Percentiles rank a stretch among this genome's conserved stretches.
Evolutionary conservation across 2,797 vertebrate genomes (phyloP).

Genomic region (Macropus fuliginosus): DNA sequence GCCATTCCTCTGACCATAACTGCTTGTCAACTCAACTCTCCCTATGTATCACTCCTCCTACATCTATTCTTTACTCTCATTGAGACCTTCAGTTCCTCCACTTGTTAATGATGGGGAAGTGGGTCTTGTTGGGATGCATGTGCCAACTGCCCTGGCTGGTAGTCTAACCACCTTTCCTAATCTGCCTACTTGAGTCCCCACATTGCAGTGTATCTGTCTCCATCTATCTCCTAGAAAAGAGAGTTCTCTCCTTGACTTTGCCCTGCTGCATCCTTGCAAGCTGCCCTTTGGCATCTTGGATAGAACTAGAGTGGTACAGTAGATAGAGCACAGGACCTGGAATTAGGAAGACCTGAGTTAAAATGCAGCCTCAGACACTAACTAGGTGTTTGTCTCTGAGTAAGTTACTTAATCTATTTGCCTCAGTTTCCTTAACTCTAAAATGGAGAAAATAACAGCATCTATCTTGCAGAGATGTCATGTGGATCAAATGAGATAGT

Average conservation of each 20-base stretch:
- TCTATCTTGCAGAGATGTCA: neutral
- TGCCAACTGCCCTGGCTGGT: neutral
- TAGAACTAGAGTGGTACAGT: neutral
- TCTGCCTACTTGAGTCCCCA: neutral
- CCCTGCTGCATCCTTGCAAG: neutral
- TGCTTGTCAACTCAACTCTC: neutral
- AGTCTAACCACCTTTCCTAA: neutral
- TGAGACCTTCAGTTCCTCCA: neutral
- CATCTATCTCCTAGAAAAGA: neutral
- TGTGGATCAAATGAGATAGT: neutral
- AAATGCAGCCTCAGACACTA: neutral
- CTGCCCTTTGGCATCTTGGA: neutral
- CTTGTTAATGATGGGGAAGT: neutral
- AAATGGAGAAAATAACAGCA: neutral
- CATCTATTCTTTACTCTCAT: neutral
- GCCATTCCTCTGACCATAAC: neutral
- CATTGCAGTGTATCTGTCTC: neutral
- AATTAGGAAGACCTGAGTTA: neutral
- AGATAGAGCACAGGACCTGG: neutral
- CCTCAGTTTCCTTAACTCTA: neutral
- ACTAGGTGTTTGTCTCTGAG: neutral
- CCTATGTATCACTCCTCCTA: neutral
- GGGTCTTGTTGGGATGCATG: neutral
- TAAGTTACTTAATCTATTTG: neutral
- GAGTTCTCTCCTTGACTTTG: neutral